Evolutionary conservation across 1,140 invertebrate species (phyloP).

Genomic region (Charaxes varanes): DNA sequence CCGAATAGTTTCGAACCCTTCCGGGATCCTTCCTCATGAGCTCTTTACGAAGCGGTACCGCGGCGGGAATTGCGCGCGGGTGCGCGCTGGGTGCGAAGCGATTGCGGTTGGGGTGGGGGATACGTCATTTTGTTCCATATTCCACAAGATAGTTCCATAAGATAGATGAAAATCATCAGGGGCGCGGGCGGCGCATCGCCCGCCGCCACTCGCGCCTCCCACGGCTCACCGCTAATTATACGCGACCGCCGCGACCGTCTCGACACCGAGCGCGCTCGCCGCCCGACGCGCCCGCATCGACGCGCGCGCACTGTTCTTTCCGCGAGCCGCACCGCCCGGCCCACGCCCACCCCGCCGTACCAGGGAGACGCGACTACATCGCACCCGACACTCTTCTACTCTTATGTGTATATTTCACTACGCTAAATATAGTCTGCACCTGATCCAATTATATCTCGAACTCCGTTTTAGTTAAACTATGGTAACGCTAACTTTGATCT

Average conservation of each 20-base stretch:
- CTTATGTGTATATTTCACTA: constrained; percentile 25
- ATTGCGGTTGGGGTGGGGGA: no score
- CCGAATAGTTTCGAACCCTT: no score
- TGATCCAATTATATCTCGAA: constrained; percentile 34
- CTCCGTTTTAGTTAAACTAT: constrained; percentile 27
- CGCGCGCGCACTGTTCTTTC: constrained; percentile 22
- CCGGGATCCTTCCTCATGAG: no score
- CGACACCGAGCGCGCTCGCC: constrained; percentile 20
- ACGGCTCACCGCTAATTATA: constrained; percentile 64
- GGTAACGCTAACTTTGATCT: no score
- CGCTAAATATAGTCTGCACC: constrained; percentile 38
- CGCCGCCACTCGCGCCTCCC: constrained; percentile 47
- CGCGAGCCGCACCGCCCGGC: constrained; percentile 30
- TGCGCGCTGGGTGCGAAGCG: no score
- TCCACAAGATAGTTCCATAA: no score
- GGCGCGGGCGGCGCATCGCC: constrained; percentile 48
- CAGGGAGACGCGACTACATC: constrained; percentile 30
- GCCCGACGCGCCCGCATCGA: constrained; percentile 23
- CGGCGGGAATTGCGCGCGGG: no score
- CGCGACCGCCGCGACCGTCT: constrained; percentile 25
- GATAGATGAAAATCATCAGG: no score
- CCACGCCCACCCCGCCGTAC: constrained; percentile 30
- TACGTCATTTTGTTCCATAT: no score
- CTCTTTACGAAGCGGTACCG: no score
- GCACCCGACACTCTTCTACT: constrained; percentile 24